Base-by-base conservation (phyloP, 2,888 invertebrate species). In the Trichopria drosophilae region DNA sequence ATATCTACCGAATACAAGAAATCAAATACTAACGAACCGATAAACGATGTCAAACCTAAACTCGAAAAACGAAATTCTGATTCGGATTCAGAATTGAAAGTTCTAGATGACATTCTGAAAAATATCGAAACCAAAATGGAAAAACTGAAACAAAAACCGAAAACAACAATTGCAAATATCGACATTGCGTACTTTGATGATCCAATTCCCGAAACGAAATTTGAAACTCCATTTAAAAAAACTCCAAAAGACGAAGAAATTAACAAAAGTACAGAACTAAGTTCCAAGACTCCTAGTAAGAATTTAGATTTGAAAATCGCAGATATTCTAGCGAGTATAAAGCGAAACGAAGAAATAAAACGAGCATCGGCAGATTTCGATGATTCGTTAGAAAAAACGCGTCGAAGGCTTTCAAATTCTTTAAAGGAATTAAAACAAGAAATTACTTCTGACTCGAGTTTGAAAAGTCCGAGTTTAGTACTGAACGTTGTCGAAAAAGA, bases 61-160 rank as follows among this genome's bases (percentile, higher is more conserved):
- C n/a, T 19, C 7, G 18, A 49, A 22, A 31, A 20, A 9, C 12
- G 19, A 3, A 29, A 43, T 36, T 12, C 43, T 10, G 20, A 35
- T 13, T 12, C 15, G 10, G 23, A 40, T 29, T 19, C 31, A 19
- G 19, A 41, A n/a, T 53, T 26, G 19, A 15, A 22, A 19, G 23
- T 29, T 40, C 16, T 22, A 20, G 24, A 28, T 34, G 13, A 44
- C 15, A 42, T 41, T 37, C 26, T 16, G n/a, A n/a, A n/a, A n/a
- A n/a, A n/a, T n/a, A n/a, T n/a, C n/a, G n/a, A n/a, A 37, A 16
- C 34, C 7, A 26, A 19, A 9, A 19, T n/a, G n/a, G 9, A 47
- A n/a, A 22, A 22, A 19, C n/a, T 35, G 19, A 15, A 10, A 22
- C 26, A 36, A 48, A 10, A 35, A 36, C 13, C 6, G 18, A 46